A percentile compares a stretch with the other conserved stretches of the same genome.
Conservation (phyloP, 2,113 vertebrate genomes). For the Ceyx melanurus region DNA sequence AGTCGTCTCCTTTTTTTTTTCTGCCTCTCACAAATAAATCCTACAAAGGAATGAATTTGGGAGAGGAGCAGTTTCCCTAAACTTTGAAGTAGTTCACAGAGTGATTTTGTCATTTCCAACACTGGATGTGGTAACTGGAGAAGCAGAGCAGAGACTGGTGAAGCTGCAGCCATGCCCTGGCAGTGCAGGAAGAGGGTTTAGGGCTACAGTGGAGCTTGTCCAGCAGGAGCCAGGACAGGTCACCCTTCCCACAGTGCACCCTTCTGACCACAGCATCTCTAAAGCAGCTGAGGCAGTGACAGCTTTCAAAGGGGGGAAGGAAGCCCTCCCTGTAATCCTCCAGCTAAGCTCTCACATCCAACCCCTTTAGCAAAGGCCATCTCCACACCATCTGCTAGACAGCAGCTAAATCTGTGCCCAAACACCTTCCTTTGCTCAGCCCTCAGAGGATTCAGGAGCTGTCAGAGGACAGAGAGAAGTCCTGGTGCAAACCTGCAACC, state of each 20-base stretch:
- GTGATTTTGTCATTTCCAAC: not conserved
- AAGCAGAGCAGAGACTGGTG: rapidly evolving
- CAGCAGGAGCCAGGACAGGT: not conserved
- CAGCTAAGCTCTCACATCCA: not conserved
- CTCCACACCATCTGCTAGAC: not conserved
- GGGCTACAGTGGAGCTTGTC: not conserved
- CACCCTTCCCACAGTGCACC: not conserved
- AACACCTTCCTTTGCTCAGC: not conserved
- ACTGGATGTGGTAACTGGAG: not conserved
- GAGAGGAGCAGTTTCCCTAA: not conserved
- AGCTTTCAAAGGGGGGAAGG: not conserved
- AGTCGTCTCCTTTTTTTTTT: not conserved
- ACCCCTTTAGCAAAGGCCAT: not conserved
- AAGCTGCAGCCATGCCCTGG: not conserved
- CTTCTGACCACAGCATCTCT: not conserved
- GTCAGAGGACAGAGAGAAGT: not conserved
- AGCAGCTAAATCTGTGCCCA: not conserved
- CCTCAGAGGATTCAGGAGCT: not conserved
- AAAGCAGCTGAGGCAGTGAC: not conserved
- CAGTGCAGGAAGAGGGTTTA: not conserved
- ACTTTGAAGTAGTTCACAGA: not conserved
- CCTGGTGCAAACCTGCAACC: not conserved
- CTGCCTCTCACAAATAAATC: not conserved
- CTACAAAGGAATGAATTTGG: not conserved
- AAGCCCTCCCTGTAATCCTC: not conserved